Percentiles rank a stretch among this genome's conserved stretches.
phyloP scores from a whole-genome alignment of 2,113 vertebrate species.

The Accipiter cooperii region DNA sequence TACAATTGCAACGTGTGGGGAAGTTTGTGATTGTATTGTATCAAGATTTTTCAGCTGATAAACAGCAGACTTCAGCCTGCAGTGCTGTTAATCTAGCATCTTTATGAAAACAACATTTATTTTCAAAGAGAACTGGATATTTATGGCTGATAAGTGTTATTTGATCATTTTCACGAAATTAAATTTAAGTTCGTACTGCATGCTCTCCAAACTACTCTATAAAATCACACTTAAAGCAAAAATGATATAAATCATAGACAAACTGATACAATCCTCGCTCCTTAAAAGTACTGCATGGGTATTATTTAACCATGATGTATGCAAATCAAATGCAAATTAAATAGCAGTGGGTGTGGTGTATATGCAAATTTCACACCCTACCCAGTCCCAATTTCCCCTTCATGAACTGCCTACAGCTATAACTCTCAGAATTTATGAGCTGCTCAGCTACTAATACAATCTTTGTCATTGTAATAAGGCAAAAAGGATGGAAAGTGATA shows the following conservation, averaged over 20 bases:
- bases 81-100: not conserved
- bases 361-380: constrained; percentile 38
- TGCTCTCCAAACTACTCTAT: constrained; percentile 1
- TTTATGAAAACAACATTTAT: not conserved
- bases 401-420: constrained; percentile 51
- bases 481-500: not conserved
- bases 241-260: constrained; percentile 22
- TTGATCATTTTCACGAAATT: constrained; percentile 18
- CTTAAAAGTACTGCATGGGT: not conserved
- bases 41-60: not conserved
- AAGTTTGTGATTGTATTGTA: not conserved
- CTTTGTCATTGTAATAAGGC: constrained; percentile 23
- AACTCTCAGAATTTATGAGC: constrained; percentile 52
- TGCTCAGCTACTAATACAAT: constrained; percentile 12
- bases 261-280: not conserved
- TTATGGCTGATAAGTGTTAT: constrained; percentile 25
- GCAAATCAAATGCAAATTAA: constrained; percentile 53
- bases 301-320: constrained; percentile 8
- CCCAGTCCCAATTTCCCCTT: constrained; percentile 41
- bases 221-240: constrained; percentile 13
- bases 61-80: not conserved
- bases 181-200: not conserved
- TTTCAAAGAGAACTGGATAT: not conserved
- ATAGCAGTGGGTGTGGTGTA: constrained; percentile 17
- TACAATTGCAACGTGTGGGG: accelerated